phyloP scores from a whole-genome alignment of 92 coral and sea anemone species.

The Isaurus tuberculatus region DNA sequence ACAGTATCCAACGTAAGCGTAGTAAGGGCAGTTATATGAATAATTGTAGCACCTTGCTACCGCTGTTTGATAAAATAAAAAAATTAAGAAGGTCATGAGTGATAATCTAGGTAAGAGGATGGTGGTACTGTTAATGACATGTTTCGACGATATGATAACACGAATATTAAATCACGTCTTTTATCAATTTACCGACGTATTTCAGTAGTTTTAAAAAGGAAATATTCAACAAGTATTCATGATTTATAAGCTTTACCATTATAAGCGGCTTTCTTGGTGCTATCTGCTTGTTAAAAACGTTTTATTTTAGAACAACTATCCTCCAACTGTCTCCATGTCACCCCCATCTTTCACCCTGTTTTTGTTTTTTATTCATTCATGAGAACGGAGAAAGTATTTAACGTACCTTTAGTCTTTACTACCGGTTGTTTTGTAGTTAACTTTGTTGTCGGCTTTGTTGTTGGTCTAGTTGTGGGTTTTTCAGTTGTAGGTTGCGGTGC shows the following conservation, averaged over 20 bases:
- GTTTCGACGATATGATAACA: no score
- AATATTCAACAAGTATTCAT: no score
- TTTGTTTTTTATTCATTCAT: background rate
- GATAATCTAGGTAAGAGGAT: background rate
- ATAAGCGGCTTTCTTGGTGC: no score
- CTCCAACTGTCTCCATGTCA: background rate
- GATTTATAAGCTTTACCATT: no score
- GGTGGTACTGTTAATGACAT: background rate
- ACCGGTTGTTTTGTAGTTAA: background rate
- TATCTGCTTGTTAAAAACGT: no score
- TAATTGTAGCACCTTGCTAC: background rate
- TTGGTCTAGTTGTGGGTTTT: slow-evolving; percentile 20
- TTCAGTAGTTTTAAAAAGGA: no score
- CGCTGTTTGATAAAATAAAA: background rate
- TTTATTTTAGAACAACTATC: no score
- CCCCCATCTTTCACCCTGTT: background rate
- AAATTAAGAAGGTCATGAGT: background rate
- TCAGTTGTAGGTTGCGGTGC: slow-evolving; percentile 11
- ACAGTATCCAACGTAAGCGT: slow-evolving; percentile 26
- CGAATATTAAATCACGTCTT: no score
- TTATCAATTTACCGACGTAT: no score
- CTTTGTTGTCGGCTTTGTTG: slow-evolving; percentile 16
- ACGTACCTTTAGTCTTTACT: slow-evolving; percentile 25
- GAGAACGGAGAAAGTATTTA: background rate
- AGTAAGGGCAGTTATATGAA: slow-evolving; percentile 1